phyloP scores from a whole-genome alignment of 2,797 vertebrate genomes.

The Syngnathus rostellatus region DNA sequence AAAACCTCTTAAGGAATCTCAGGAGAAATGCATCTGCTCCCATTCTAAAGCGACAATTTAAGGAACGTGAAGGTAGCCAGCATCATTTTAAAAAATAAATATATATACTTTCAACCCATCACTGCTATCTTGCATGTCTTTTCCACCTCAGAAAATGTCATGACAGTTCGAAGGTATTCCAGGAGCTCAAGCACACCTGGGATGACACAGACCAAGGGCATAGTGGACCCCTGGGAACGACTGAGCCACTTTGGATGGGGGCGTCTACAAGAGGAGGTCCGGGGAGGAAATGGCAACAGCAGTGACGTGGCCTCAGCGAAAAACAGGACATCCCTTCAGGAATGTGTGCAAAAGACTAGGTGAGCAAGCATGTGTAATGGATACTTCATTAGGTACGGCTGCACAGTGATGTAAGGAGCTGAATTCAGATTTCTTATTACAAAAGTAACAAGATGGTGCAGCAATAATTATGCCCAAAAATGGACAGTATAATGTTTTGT shows the following conservation, averaged over 20 bases:
- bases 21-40: conserved; percentile 54
- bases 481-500: too few relatives aligned
- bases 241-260: conserved; percentile 41
- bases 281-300: conserved; percentile 24
- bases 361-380: conserved; percentile 29
- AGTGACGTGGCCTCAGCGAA: conserved; percentile 38
- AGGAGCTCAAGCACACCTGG: conserved; percentile 53
- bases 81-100: too few relatives aligned
- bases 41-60: conserved; percentile 51
- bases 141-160: conserved; percentile 73
- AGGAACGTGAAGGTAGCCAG: conserved; percentile 23
- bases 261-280: conserved; percentile 31
- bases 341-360: conserved; percentile 75
- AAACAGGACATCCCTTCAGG: conserved; percentile 66
- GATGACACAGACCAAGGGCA: conserved; percentile 38
- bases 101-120: too few relatives aligned
- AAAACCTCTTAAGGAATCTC: conserved; percentile 43
- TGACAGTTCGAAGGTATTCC: conserved; percentile 89
- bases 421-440: too few relatives aligned
- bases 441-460: not conserved
- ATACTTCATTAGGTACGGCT: not conserved
- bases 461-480: too few relatives aligned
- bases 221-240: conserved; percentile 8
- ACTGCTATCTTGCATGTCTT: not conserved
- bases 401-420: not conserved